A percentile compares a stretch with the other conserved stretches of the same genome.
Conservation (phyloP, 2,113 vertebrate species). For the Pluvianellus socialis region DNA sequence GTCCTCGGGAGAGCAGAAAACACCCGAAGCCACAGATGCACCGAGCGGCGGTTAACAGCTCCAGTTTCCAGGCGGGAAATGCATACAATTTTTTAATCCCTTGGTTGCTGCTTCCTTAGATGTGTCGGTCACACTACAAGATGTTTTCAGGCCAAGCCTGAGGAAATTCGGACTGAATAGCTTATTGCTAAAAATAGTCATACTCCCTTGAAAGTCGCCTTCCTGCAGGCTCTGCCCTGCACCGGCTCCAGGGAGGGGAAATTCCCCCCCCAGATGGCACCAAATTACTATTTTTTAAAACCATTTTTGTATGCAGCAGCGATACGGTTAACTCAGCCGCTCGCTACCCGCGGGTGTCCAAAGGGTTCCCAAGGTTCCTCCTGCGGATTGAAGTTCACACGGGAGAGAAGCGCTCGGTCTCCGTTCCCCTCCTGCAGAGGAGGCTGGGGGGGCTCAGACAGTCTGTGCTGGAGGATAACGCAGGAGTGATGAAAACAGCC, state of each 20-base stretch:
- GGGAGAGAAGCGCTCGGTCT: accelerated
- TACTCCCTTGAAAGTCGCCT: not conserved
- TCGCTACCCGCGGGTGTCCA: not conserved
- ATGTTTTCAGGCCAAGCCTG: not conserved
- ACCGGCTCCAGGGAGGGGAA: not conserved
- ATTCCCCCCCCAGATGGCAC: too few relatives aligned
- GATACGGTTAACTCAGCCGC: too few relatives aligned
- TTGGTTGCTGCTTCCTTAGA: not conserved
- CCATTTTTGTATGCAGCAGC: not conserved
- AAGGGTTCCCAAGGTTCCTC: not conserved
- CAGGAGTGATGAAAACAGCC: not conserved
- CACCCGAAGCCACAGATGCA: not conserved
- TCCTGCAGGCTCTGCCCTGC: not conserved
- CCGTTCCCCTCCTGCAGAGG: not conserved
- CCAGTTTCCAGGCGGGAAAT: not conserved
- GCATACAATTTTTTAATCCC: not conserved
- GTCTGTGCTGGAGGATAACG: not conserved
- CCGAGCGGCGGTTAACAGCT: not conserved
- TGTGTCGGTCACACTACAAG: not conserved
- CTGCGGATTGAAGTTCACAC: not conserved
- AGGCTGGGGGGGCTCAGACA: not conserved
- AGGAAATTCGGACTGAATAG: not conserved
- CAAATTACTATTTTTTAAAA: not conserved
- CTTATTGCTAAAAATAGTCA: not conserved
- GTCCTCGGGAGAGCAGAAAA: not conserved